These are phyloP conservation scores for Lacanobia wlatinum DNA, from an alignment of 2,888 invertebrate genomes.

Conservation along the genomic window DNA sequence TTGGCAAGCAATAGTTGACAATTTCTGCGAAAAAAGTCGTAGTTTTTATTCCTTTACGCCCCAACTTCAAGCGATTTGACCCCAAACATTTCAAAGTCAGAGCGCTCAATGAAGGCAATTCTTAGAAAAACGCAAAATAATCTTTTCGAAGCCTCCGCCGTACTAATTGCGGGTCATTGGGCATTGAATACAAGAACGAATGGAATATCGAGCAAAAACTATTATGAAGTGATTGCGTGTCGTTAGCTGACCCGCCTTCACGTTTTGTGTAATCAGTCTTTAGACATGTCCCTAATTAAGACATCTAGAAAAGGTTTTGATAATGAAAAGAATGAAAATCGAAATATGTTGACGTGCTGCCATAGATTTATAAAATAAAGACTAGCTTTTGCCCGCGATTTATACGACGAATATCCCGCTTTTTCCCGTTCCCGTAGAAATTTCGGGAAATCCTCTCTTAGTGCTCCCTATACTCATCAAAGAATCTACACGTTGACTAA, in stretches of 20 bases:
- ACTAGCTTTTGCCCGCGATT: too few species aligned
- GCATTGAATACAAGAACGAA: constrained; percentile 20
- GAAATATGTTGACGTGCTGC: not conserved
- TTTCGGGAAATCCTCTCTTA: too few species aligned
- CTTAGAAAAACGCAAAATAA: constrained; percentile 16
- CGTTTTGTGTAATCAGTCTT: not conserved
- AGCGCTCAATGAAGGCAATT: not conserved
- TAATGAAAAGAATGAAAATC: not conserved
- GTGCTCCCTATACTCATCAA: too few species aligned
- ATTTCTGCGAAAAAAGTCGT: not conserved
- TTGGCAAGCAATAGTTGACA: not conserved
- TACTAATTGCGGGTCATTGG: constrained; percentile 2
- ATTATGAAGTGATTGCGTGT: constrained; percentile 23
- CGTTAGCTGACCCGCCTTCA: not conserved
- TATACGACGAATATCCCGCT: too few species aligned
- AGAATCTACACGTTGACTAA: too few species aligned
- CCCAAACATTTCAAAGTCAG: constrained; percentile 16
- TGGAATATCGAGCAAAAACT: constrained; percentile 26
- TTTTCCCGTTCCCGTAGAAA: too few species aligned
- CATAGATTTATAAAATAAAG: not conserved
- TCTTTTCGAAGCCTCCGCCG: not conserved
- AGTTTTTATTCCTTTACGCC: not conserved
- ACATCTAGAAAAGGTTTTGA: not conserved
- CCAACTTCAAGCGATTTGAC: not conserved
- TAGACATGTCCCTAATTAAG: not conserved